A percentile compares a stretch with the other conserved stretches of the same genome.
Evolutionary conservation across 2,797 vertebrate genomes (phyloP).

Genomic region (Meda fulgida): DNA sequence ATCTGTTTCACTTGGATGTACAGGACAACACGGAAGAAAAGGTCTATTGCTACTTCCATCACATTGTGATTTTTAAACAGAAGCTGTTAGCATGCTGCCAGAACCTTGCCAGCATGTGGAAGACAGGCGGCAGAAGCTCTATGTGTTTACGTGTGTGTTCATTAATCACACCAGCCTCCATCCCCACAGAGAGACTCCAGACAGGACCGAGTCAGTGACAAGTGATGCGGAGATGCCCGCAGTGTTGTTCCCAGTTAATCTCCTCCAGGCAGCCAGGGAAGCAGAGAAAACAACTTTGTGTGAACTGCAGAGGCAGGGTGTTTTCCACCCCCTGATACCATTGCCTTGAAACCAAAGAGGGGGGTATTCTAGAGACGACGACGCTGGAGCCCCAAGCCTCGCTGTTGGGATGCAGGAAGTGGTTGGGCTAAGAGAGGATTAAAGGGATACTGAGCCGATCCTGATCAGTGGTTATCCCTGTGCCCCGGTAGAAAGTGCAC

Average conservation of each 20-base stretch:
- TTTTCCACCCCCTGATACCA: slow-evolving; percentile 4
- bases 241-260: slow-evolving; percentile 19
- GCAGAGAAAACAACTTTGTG: slow-evolving; percentile 34
- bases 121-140: slow-evolving; percentile 7
- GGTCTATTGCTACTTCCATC: not conserved
- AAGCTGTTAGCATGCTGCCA: not conserved
- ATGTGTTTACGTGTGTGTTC: slow-evolving; percentile 9
- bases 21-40: not conserved
- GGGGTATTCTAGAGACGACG: slow-evolving; percentile 4
- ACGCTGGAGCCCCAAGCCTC: slow-evolving; percentile 18
- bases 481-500: slow-evolving; percentile 27
- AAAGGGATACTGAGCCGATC: slow-evolving; percentile 48
- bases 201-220: slow-evolving; percentile 5
- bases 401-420: slow-evolving; percentile 9
- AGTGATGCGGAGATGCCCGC: slow-evolving; percentile 3
- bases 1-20: not conserved
- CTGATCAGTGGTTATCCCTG: slow-evolving; percentile 49
- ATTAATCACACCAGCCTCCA: slow-evolving; percentile 35
- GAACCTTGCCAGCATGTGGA: not conserved
- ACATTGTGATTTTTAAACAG: not conserved
- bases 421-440: slow-evolving; percentile 48
- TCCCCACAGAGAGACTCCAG: slow-evolving; percentile 16
- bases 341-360: slow-evolving; percentile 27
- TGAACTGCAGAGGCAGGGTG: slow-evolving; percentile 9
- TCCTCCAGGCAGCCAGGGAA: slow-evolving; percentile 15